Percentiles rank a stretch among this genome's conserved stretches.
Conservation (phyloP, 2,888 invertebrate genomes). For the Chaetoderma sp. region DNA sequence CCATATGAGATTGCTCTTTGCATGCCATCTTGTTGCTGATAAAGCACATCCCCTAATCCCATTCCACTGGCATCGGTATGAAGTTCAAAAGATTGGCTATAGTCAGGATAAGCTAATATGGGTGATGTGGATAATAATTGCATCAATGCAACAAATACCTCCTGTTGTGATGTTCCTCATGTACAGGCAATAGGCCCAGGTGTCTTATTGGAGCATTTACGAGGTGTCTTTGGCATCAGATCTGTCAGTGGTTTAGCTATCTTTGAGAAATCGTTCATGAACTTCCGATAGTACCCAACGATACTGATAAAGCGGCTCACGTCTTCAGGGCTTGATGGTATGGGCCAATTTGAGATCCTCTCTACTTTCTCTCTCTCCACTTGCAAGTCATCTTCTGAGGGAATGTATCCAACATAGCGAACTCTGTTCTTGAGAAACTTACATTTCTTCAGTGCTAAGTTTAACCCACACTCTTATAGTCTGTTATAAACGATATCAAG, state of each 20-base stretch:
- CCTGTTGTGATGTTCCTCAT: no score
- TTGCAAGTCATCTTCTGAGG: constrained; percentile 4
- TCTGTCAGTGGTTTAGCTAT: constrained; percentile 28
- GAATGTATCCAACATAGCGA: constrained; percentile 31
- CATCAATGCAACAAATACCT: no score
- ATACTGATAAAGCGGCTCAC: constrained; percentile 13
- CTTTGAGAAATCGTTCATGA: constrained; percentile 28
- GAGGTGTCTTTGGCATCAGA: constrained; percentile 13
- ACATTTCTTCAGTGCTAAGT: constrained; percentile 27
- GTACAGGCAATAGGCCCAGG: no score
- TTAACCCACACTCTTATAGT: constrained; percentile 18
- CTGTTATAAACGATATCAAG: constrained; percentile 21
- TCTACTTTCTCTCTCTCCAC: constrained; percentile 1
- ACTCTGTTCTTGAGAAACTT: constrained; percentile 20
- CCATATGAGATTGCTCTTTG: constrained; percentile 21
- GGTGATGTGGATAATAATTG: no score
- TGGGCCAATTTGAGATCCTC: constrained; percentile 11
- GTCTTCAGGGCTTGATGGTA: constrained; percentile 14
- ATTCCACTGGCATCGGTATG: no score
- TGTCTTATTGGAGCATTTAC: no score
- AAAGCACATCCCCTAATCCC: no score
- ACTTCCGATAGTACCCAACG: constrained; percentile 24
- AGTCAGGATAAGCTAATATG: no score
- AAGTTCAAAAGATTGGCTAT: no score
- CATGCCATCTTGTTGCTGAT: constrained; percentile 7